Conservation (phyloP, 2,113 vertebrate genomes). For the Myotis lucifugus region DNA sequence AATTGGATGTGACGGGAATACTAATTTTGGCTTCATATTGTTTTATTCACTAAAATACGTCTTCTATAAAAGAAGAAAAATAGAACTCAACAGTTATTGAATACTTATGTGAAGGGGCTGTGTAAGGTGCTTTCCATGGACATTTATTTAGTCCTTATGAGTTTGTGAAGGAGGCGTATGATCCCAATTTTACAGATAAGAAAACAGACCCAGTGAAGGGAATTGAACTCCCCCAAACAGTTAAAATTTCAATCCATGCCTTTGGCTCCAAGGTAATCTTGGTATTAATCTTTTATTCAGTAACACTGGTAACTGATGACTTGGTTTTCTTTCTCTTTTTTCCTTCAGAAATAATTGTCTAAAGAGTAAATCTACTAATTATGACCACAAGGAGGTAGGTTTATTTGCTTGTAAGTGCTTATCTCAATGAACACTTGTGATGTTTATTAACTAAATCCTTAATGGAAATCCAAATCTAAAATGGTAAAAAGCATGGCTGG, state of each 20-base stretch:
- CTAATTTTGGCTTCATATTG: conserved; percentile 84
- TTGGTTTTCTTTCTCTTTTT: conserved; percentile 20
- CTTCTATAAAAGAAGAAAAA: conserved; percentile 54
- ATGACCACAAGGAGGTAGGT: neutral
- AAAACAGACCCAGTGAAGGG: neutral
- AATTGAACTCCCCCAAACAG: neutral
- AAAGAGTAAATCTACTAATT: neutral
- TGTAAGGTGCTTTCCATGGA: neutral
- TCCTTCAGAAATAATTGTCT: neutral
- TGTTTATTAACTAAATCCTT: conserved; percentile 16
- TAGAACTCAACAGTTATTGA: neutral
- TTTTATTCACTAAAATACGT: conserved; percentile 79
- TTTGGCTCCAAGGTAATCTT: neutral
- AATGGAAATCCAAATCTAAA: neutral
- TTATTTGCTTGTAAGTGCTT: conserved; percentile 7
- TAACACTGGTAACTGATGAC: neutral
- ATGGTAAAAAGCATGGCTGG: neutral
- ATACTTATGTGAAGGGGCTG: neutral
- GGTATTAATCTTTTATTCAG: neutral
- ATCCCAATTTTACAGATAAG: conserved; percentile 59
- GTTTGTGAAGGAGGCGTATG: neutral
- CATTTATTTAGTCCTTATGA: conserved; percentile 30
- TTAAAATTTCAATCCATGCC: neutral
- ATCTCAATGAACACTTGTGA: neutral
- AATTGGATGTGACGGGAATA: conserved; percentile 88